Conservation (phyloP, 2,888 invertebrate species). For the Apantesis nais region DNA sequence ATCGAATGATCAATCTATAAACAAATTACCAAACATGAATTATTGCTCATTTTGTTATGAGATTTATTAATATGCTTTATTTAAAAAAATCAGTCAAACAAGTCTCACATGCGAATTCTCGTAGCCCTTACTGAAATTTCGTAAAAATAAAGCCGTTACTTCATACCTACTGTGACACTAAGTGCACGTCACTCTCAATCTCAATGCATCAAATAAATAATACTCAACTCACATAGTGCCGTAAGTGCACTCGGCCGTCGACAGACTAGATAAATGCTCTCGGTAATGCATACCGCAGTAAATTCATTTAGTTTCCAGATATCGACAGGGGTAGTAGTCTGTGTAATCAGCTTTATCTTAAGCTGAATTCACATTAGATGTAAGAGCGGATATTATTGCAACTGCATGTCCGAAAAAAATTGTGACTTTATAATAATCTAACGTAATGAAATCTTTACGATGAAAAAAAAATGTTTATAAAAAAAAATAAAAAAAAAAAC, state of each 20-base stretch:
- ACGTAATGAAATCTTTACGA: too few relatives aligned
- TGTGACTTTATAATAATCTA: neutral
- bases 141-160: neutral
- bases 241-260: constrained; percentile 68
- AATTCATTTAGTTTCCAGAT: constrained; percentile 38
- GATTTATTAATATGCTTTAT: too few relatives aligned
- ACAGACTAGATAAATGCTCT: constrained; percentile 52
- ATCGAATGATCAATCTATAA: too few relatives aligned
- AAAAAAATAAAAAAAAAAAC: too few relatives aligned
- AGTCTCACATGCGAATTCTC: neutral
- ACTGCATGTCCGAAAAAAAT: neutral
- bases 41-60: too few relatives aligned
- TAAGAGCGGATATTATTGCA: constrained; percentile 16
- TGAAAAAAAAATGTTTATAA: too few relatives aligned
- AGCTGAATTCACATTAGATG: constrained; percentile 15
- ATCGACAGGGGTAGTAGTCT: constrained; percentile 35
- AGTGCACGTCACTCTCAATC: constrained; percentile 28
- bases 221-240: constrained; percentile 48
- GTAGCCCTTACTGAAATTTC: neutral
- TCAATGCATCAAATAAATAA: constrained; percentile 45
- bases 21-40: too few relatives aligned
- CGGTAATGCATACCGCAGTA: constrained; percentile 50
- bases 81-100: neutral
- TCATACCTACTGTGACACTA: constrained; percentile 17
- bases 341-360: constrained; percentile 29